These are phyloP conservation scores for Limnephilus rhombicus DNA, from an alignment of 2,888 invertebrate genomes.

Conservation along the genomic window DNA sequence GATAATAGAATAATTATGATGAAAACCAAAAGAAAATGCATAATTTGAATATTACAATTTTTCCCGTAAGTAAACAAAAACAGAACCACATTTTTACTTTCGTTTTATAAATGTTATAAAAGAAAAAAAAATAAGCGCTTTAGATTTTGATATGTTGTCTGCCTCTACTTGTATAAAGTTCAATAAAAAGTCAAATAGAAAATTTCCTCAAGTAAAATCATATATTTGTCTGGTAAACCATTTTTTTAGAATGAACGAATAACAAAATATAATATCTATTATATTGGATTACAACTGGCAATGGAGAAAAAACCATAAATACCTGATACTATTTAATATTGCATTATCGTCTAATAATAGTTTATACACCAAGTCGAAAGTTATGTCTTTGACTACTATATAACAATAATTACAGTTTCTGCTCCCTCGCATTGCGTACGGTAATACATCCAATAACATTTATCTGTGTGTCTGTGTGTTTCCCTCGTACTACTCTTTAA, in stretches of 20 bases:
- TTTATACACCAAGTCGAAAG: slow-evolving; percentile 45
- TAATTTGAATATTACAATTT: slow-evolving; percentile 40
- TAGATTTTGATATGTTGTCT: slow-evolving; percentile 57
- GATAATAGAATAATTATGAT: slow-evolving; percentile 73
- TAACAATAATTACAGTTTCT: slow-evolving; percentile 49
- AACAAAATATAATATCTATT: slow-evolving; percentile 11
- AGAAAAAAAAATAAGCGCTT: slow-evolving; percentile 43
- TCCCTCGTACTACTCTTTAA: slow-evolving; percentile 64
- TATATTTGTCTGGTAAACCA: slow-evolving; percentile 2
- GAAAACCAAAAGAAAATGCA: slow-evolving; percentile 68
- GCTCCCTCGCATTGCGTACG: slow-evolving; percentile 44
- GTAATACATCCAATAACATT: slow-evolving; percentile 56
- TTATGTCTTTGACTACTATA: slow-evolving; percentile 46
- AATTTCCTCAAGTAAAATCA: slow-evolving; percentile 31
- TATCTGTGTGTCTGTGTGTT: slow-evolving; percentile 59
- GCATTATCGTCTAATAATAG: slow-evolving; percentile 44
- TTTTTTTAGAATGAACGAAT: slow-evolving; percentile 9
- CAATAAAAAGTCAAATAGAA: slow-evolving; percentile 14
- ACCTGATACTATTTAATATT: slow-evolving; percentile 46
- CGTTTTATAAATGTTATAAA: slow-evolving; percentile 50
- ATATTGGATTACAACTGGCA: slow-evolving; percentile 6
- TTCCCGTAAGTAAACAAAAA: slow-evolving; percentile 34
- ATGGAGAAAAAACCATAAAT: slow-evolving; percentile 38
- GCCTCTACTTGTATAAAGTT: slow-evolving; percentile 28
- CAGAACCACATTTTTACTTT: slow-evolving; percentile 37